A percentile compares a stretch with the other conserved stretches of the same genome.
phyloP scores from a whole-genome alignment of 2,113 vertebrate genomes.

The Leptosomus discolor region DNA sequence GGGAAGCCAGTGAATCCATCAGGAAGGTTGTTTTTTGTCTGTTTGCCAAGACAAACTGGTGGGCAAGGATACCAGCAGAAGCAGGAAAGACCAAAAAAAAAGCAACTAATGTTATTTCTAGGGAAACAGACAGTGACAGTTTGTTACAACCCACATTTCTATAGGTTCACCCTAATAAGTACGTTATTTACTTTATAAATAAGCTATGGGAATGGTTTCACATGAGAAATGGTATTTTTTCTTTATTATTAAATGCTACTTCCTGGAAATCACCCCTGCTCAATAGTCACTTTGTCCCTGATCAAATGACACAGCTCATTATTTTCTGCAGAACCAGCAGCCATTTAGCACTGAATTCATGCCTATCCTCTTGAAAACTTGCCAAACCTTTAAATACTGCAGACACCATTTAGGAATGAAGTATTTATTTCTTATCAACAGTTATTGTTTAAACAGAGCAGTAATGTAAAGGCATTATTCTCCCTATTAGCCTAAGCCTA shows the following conservation, averaged over 20 bases:
- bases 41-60: neutral
- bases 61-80: neutral
- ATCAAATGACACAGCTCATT: slow-evolving; percentile 15
- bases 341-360: neutral
- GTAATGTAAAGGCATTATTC: neutral
- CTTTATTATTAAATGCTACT: neutral
- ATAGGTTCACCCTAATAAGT: neutral
- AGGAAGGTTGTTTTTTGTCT: too few relatives aligned
- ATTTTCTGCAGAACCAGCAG: neutral
- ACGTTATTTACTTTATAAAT: neutral
- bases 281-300: neutral
- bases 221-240: neutral
- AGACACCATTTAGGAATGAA: neutral
- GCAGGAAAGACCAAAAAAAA: neutral
- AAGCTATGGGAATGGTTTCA: neutral
- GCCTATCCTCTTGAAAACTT: neutral
- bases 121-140: neutral
- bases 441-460: slow-evolving; percentile 20
- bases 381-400: slow-evolving; percentile 5
- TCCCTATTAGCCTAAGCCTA: neutral
- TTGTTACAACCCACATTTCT: neutral
- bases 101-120: neutral
- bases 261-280: neutral
- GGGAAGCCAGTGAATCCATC: neutral
- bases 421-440: slow-evolving; percentile 3